Percentiles rank a stretch among this genome's conserved stretches.
Evolutionary conservation across 2,113 vertebrate genomes (phyloP).

Genomic region (Caracal caracal): DNA sequence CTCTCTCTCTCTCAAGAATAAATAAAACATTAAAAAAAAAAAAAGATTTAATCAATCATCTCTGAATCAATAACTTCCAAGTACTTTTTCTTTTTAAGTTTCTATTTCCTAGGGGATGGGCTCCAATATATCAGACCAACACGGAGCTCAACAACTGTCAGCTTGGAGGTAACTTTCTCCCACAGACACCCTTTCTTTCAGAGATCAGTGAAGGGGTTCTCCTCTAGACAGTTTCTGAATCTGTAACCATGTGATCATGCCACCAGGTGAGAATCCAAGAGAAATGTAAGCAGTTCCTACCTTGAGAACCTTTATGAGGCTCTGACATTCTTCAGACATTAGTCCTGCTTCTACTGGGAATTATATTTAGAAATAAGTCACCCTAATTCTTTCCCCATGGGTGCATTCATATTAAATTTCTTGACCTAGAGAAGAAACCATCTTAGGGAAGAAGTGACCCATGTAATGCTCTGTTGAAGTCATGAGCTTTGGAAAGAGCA

Average conservation of each 20-base stretch:
- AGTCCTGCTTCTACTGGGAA: not conserved
- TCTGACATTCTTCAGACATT: not conserved
- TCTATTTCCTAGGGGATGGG: not conserved
- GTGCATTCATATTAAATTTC: constrained; percentile 57
- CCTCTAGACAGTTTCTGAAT: not conserved
- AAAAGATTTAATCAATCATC: not conserved
- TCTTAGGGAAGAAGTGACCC: constrained; percentile 69
- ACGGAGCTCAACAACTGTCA: not conserved
- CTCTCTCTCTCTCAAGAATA: no score
- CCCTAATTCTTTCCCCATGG: not conserved
- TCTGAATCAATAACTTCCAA: not conserved
- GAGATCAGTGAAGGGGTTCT: not conserved
- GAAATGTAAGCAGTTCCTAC: not conserved
- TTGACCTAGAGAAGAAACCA: constrained; percentile 63
- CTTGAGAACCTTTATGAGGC: not conserved
- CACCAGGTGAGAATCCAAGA: not conserved
- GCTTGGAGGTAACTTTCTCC: not conserved
- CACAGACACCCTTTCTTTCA: not conserved
- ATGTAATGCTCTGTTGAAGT: constrained; percentile 73
- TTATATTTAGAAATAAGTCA: not conserved
- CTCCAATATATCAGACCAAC: not conserved
- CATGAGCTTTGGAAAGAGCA: constrained; percentile 35
- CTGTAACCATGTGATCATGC: not conserved
- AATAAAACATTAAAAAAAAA: no score
- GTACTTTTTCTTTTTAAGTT: not conserved